Conservation (phyloP, 2,797 vertebrate genomes). For the Sebastes nivosus region DNA sequence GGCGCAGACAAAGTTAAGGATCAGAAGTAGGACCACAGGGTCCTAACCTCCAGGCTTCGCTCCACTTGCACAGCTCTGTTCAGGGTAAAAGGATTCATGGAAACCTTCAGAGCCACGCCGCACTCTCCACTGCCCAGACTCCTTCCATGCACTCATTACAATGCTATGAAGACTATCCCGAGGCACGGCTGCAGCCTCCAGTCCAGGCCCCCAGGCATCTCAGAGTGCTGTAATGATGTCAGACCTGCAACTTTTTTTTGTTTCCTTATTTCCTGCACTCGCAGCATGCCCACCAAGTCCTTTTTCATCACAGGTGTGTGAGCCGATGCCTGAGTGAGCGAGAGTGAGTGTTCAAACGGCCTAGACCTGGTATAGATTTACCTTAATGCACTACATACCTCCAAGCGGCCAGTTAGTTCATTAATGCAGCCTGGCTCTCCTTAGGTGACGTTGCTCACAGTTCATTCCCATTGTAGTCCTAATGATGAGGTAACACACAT, state of each 20-base stretch:
- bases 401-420: constrained; percentile 66
- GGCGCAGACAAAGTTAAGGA: constrained; percentile 29
- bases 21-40: constrained; percentile 34
- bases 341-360: constrained; percentile 53
- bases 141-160: constrained; percentile 59
- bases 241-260: constrained; percentile 24
- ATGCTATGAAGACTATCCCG: constrained; percentile 33
- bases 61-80: constrained; percentile 22
- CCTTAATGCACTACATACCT: constrained; percentile 66
- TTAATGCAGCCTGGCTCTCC: constrained; percentile 63
- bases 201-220: constrained; percentile 52
- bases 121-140: constrained; percentile 37
- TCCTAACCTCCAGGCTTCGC: constrained; percentile 40
- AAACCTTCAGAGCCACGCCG: constrained; percentile 30
- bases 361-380: constrained; percentile 71
- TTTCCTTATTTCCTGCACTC: constrained; percentile 60
- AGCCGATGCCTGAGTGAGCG: constrained; percentile 22
- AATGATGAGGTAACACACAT: constrained; percentile 72
- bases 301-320: constrained; percentile 71
- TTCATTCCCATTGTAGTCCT: constrained; percentile 77
- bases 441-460: constrained; percentile 73
- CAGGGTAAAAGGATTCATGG: constrained; percentile 28
- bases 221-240: constrained; percentile 61
- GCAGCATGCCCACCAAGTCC: constrained; percentile 41
- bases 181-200: constrained; percentile 36